These are phyloP conservation scores for Chaenodraco wilsoni DNA, from an alignment of 2,797 vertebrate species.

Conservation along the genomic window DNA sequence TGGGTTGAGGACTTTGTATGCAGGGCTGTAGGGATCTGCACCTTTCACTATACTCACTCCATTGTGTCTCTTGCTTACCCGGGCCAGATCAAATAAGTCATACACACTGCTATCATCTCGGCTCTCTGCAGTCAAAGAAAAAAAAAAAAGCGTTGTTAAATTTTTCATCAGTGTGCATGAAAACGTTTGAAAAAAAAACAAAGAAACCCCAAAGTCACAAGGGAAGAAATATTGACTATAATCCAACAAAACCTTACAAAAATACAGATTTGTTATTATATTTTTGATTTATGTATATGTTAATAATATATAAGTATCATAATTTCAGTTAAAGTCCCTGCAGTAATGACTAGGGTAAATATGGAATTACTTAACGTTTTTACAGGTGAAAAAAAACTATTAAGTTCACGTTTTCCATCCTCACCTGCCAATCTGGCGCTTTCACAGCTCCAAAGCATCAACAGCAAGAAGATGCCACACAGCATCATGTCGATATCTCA, in stretches of 20 bases:
- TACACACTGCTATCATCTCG: conserved; percentile 93
- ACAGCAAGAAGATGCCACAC: conserved; percentile 82
- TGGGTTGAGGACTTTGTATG: conserved; percentile 93
- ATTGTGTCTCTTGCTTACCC: conserved; percentile 84
- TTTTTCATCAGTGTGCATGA: conserved; percentile 14
- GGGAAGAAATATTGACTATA: background rate
- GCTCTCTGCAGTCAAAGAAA: conserved; percentile 76
- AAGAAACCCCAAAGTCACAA: background rate
- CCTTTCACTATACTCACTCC: conserved; percentile 93
- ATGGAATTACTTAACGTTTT: background rate
- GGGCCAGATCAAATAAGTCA: conserved; percentile 91
- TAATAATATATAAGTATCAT: background rate
- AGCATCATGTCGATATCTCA: conserved; percentile 84
- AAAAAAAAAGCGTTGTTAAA: conserved; percentile 16
- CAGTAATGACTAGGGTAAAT: background rate
- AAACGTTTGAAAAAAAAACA: conserved; percentile 16
- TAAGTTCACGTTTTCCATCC: conserved; percentile 30
- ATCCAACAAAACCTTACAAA: background rate
- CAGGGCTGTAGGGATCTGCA: conserved; percentile 91
- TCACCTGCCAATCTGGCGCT: conserved; percentile 90
- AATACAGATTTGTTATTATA: background rate
- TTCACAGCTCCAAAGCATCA: conserved; percentile 82
- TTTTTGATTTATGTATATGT: background rate
- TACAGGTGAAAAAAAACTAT: background rate
- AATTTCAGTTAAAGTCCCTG: background rate